These are phyloP conservation scores for Chaenodraco wilsoni DNA, from an alignment of 2,797 vertebrate genomes.

Conservation along the genomic window DNA sequence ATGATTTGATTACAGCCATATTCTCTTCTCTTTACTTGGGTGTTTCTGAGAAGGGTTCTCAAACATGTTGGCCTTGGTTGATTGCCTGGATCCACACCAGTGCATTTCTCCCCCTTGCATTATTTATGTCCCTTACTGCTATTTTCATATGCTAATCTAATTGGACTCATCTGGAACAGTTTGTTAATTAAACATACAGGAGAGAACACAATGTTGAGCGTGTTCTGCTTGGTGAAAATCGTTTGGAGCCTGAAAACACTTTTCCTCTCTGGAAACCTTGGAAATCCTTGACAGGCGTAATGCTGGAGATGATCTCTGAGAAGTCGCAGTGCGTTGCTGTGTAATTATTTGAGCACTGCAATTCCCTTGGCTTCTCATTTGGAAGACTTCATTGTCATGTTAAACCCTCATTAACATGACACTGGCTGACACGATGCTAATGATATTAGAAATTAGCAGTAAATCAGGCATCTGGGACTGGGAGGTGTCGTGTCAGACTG, in stretches of 20 bases:
- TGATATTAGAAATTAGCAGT: conserved; percentile 75
- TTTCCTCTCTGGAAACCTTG: conserved; percentile 38
- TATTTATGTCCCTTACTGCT: conserved; percentile 56
- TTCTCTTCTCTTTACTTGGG: conserved; percentile 19
- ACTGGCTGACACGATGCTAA: conserved; percentile 79
- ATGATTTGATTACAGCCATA: conserved; percentile 19
- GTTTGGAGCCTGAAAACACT: conserved; percentile 39
- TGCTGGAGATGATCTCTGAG: conserved; percentile 22
- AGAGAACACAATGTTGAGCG: conserved; percentile 37
- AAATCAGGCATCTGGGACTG: conserved; percentile 61
- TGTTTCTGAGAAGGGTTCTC: conserved; percentile 24
- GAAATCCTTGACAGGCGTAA: conserved; percentile 32
- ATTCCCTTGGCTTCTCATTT: conserved; percentile 73
- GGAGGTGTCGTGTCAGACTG: conserved; percentile 47
- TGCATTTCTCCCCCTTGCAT: conserved; percentile 51
- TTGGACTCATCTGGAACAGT: conserved; percentile 58
- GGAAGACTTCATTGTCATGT: conserved; percentile 76
- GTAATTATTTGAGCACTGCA: conserved; percentile 63
- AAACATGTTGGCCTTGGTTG: conserved; percentile 41
- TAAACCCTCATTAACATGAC: conserved; percentile 81
- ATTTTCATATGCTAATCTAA: conserved; percentile 64
- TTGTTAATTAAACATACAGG: conserved; percentile 64
- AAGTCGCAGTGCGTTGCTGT: conserved; percentile 35
- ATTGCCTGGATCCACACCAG: conserved; percentile 38
- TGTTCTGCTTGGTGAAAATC: conserved; percentile 42